Conservation (phyloP, 35 echinoderm and acorn worm genomes). For the Apostichopus parvimensis region DNA sequence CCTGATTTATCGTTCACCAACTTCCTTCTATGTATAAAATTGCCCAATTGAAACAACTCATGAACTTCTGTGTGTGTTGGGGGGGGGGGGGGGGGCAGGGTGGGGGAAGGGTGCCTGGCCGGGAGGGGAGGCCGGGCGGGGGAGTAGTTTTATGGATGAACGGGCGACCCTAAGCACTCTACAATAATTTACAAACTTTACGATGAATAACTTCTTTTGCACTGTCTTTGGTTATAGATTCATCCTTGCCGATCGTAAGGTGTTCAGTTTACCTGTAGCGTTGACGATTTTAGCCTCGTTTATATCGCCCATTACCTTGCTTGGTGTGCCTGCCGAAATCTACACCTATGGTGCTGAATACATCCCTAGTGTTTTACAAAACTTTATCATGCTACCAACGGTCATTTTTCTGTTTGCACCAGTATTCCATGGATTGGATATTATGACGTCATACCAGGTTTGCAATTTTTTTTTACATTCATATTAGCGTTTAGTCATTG, state of each 20-base stretch:
- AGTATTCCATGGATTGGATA: slow-evolving; percentile 53
- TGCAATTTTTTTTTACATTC: no score
- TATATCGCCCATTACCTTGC: slow-evolving; percentile 57
- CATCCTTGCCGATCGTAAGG: slow-evolving; percentile 44
- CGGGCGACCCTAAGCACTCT: not conserved
- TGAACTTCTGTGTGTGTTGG: no score
- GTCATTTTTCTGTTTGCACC: slow-evolving; percentile 50
- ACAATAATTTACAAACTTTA: not conserved
- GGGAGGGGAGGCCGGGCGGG: no score
- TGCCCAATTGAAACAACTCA: no score
- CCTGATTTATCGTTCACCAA: no score
- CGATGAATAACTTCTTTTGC: not conserved
- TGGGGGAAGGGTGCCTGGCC: not conserved
- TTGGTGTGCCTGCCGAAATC: slow-evolving; percentile 57
- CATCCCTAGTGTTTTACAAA: not conserved
- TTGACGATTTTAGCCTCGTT: slow-evolving; percentile 64
- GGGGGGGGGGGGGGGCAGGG: no score
- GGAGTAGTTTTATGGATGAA: not conserved
- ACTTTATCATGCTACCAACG: slow-evolving; percentile 35
- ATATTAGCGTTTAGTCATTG: no score
- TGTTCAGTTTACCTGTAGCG: slow-evolving; percentile 54
- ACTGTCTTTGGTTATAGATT: slow-evolving; percentile 29
- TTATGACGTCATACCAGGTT: slow-evolving; percentile 63
- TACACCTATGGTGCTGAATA: slow-evolving; percentile 56
- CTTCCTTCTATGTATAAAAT: no score